A percentile compares a stretch with the other conserved stretches of the same genome.
Evolutionary conservation across 1,140 invertebrate genomes (phyloP).

Genomic region (Drosophila elegans): DNA sequence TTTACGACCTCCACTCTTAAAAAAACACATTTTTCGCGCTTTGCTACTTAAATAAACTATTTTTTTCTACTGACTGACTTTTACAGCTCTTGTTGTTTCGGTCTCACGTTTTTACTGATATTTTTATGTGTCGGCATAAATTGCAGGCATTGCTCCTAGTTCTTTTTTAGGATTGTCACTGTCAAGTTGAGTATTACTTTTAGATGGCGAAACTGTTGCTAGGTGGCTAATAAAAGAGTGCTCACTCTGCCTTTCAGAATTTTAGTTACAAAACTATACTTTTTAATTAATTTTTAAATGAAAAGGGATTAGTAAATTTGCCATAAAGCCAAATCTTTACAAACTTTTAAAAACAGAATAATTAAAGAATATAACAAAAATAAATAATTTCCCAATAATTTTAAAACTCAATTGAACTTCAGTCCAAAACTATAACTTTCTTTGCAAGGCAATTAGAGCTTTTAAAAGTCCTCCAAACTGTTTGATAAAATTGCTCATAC

Average conservation of each 20-base stretch:
- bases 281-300: too few relatives aligned
- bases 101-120: slow-evolving; percentile 33
- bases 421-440: too few relatives aligned
- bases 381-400: too few relatives aligned
- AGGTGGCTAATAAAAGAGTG: too few relatives aligned
- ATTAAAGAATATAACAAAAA: too few relatives aligned
- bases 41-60: slow-evolving; percentile 78
- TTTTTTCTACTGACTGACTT: slow-evolving; percentile 56
- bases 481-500: neutral
- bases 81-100: slow-evolving; percentile 43
- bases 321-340: too few relatives aligned
- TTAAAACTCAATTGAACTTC: too few relatives aligned
- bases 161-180: slow-evolving; percentile 12
- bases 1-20: slow-evolving; percentile 46
- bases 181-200: slow-evolving; percentile 45
- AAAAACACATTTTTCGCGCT: slow-evolving; percentile 64
- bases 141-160: slow-evolving; percentile 27
- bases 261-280: too few relatives aligned
- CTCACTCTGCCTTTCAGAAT: too few relatives aligned
- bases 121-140: slow-evolving; percentile 69
- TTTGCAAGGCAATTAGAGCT: neutral
- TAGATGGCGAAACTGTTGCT: slow-evolving; percentile 7
- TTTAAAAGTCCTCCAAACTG: neutral
- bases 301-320: too few relatives aligned
- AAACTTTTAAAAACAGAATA: too few relatives aligned